These are phyloP conservation scores for Amblyopsis rosae DNA, from an alignment of 2,113 vertebrate species.

Conservation along the genomic window DNA sequence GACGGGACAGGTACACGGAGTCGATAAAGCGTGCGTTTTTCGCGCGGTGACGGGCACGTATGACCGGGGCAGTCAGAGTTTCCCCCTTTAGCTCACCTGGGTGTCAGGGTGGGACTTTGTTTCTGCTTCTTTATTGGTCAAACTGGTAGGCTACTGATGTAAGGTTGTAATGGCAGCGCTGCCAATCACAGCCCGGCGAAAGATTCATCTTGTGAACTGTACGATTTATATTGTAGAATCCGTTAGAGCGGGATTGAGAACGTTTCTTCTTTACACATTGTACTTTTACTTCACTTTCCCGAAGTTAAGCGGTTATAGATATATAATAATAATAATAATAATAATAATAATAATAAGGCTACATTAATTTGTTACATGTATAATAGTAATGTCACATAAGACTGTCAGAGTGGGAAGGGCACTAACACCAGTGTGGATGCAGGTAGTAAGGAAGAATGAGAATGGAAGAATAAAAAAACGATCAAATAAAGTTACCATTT, in stretches of 20 bases:
- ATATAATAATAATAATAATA: too few species aligned
- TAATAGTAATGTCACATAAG: too few species aligned
- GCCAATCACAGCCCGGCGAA: conserved; percentile 90
- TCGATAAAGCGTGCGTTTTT: background rate
- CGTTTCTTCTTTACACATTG: background rate
- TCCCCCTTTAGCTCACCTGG: conserved; percentile 88
- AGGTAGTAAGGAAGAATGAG: too few species aligned
- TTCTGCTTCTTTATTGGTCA: conserved; percentile 93
- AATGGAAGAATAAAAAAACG: too few species aligned
- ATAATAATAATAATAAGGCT: too few species aligned
- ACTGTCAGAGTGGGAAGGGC: too few species aligned
- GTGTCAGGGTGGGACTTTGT: conserved; percentile 85
- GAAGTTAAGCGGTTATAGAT: too few species aligned
- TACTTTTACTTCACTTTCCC: background rate
- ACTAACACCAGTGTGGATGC: too few species aligned
- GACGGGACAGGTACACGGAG: conserved; percentile 44
- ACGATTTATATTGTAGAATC: conserved; percentile 41
- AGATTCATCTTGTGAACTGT: conserved; percentile 79
- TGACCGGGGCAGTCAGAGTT: conserved; percentile 76
- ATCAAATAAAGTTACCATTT: too few species aligned
- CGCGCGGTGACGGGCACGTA: background rate
- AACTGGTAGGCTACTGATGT: conserved; percentile 78
- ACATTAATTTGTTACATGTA: too few species aligned
- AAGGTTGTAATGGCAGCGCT: conserved; percentile 88
- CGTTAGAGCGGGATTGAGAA: conserved; percentile 40